Percentiles rank a stretch among this genome's conserved stretches.
These are phyloP conservation scores for Trematomus loennbergii DNA, from an alignment of 2,113 vertebrate genomes.

Conservation along the genomic window DNA sequence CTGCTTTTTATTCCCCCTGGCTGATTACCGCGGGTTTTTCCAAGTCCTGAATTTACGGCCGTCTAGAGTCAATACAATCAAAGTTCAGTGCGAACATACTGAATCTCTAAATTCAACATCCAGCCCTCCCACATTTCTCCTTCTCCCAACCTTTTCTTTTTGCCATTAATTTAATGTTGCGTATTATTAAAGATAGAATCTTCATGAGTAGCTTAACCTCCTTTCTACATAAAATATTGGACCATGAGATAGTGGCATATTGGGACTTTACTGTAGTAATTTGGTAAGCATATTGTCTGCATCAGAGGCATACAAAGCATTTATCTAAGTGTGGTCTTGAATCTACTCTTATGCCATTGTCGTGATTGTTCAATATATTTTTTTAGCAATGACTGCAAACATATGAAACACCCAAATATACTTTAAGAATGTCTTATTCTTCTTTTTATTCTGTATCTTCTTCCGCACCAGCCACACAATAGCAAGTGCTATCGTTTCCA, in stretches of 20 bases:
- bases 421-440: too few relatives aligned
- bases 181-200: slow-evolving; percentile 25
- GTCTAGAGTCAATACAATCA: slow-evolving; percentile 61
- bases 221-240: slow-evolving; percentile 1
- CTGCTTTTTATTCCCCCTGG: slow-evolving; percentile 14
- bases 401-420: too few relatives aligned
- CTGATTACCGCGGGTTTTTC: slow-evolving; percentile 11
- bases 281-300: slow-evolving; percentile 37
- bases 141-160: slow-evolving; percentile 16
- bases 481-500: not conserved
- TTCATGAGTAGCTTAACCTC: slow-evolving; percentile 1
- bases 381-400: too few relatives aligned
- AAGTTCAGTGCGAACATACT: slow-evolving; percentile 51
- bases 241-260: not conserved
- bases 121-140: slow-evolving; percentile 20
- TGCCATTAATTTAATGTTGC: slow-evolving; percentile 25
- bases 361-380: too few relatives aligned
- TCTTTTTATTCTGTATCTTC: too few relatives aligned
- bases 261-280: slow-evolving; percentile 6
- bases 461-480: not conserved
- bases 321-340: not conserved
- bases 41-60: slow-evolving; percentile 47
- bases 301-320: slow-evolving; percentile 1
- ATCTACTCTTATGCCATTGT: too few relatives aligned
- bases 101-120: slow-evolving; percentile 41